Conservation (phyloP, 2,113 vertebrate species). For the Saguinus imperator region DNA sequence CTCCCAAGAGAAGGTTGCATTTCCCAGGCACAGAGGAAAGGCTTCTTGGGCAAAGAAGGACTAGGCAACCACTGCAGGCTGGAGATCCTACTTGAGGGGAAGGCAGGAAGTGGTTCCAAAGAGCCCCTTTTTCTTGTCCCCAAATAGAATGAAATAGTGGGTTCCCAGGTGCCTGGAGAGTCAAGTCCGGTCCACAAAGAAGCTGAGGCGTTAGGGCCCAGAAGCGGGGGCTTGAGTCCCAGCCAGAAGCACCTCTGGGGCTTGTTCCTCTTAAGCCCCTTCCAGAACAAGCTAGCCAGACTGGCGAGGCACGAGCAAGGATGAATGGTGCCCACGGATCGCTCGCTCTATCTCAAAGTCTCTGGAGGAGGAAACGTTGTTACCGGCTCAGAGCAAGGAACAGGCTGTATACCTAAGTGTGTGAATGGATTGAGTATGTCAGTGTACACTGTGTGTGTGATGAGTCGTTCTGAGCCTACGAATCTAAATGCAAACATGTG, state of each 20-base stretch:
- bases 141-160: background rate
- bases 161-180: background rate
- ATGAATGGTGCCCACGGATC: background rate
- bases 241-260: background rate
- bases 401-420: background rate
- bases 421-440: background rate
- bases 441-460: background rate
- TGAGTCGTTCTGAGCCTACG: background rate
- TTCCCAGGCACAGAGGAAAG: slow-evolving; percentile 4
- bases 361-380: slow-evolving; percentile 34
- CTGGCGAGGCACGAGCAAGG: background rate
- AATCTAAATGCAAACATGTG: background rate
- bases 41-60: background rate
- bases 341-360: background rate
- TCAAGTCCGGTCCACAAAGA: background rate
- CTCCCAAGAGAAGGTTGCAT: background rate
- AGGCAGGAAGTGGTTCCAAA: background rate
- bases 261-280: slow-evolving; percentile 21
- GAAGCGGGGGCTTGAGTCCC: background rate
- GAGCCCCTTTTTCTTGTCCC: background rate
- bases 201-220: background rate
- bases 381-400: background rate
- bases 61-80: background rate
- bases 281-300: background rate
- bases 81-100: background rate